Base-by-base conservation (phyloP, 2,888 invertebrate genomes). In the Andricus curvator region DNA sequence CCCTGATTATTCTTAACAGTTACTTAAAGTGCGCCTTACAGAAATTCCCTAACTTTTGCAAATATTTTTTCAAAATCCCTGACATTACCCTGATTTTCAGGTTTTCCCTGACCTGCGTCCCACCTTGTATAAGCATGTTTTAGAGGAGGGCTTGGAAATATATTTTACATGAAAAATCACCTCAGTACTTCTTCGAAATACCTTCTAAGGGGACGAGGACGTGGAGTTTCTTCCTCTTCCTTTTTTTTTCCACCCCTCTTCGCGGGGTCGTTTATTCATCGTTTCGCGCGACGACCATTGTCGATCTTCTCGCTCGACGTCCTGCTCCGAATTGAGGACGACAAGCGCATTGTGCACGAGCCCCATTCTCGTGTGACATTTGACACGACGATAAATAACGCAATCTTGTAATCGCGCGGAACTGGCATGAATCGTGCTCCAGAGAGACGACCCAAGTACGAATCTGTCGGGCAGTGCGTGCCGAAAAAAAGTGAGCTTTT, bases 321-420 rank as follows among this genome's bases (percentile, higher is more conserved):
- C 68, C 68, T 70, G 44, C 68, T 51, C 25, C 51, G 70, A 48
- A 51, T 51, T n/a, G 74, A 74, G 74, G 56, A 74, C 37, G 74
- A 74, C 74, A 74, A 74, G 74, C 74, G 56, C 74, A 74, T 74
- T 74, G 74, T 74, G 37, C 13, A 74, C 56, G 56, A 33, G 74
- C 65, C 78, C 81, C 66, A 74, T 78, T 78, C 41, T 78, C 78
- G 78, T 70, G 81, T 74, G 78, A 81, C 78, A 78, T 78, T 76
- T 81, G 76, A 78, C 66, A 78, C 76, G 60, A 66, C 78, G 81
- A 25, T 62, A 51, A 64, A 74, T 74, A 74, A 74, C 74, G 56
- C 74, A 60, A 74, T 74, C 74, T 74, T 74, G 74, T 74, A 74
- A 74, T 74, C 74, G 74, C 56, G 22, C 74, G 33, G 51, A 56